phyloP scores from a whole-genome alignment of 2,888 invertebrate genomes.

The Lasioglossum pauxillum region DNA sequence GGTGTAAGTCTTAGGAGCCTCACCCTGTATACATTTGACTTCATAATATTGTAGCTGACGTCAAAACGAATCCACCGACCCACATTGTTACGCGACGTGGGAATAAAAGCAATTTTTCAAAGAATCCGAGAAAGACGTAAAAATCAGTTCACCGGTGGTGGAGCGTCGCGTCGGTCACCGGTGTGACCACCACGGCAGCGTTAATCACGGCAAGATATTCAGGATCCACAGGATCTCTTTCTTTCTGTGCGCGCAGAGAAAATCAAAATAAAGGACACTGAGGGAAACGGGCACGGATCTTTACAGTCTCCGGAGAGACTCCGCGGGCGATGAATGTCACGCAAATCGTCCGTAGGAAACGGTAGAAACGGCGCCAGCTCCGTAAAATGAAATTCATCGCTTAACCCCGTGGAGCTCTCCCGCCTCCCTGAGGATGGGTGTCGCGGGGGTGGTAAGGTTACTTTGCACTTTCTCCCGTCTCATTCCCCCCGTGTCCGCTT shows the following conservation, averaged over 20 bases:
- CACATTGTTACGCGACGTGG: too few species aligned
- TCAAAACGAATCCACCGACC: too few species aligned
- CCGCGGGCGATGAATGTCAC: slow-evolving; percentile 53
- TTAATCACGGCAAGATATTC: slow-evolving; percentile 1
- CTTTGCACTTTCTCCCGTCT: slow-evolving; percentile 51
- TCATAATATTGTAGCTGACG: too few species aligned
- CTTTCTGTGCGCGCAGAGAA: not conserved
- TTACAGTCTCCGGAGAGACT: slow-evolving; percentile 27
- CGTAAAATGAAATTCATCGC: slow-evolving; percentile 77
- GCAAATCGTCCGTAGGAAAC: slow-evolving; percentile 66
- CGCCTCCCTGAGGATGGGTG: not conserved
- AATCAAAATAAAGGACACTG: slow-evolving; percentile 58
- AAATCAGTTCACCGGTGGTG: too few species aligned
- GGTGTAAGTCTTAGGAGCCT: too few species aligned
- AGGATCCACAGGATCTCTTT: not conserved
- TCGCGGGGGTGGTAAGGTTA: slow-evolving; percentile 41
- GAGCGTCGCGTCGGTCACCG: not conserved
- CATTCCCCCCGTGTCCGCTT: slow-evolving; percentile 51
- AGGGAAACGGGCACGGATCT: slow-evolving; percentile 32
- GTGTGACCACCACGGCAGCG: not conserved
- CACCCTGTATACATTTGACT: too few species aligned
- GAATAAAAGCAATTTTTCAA: too few species aligned
- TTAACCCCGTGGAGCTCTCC: slow-evolving; percentile 62
- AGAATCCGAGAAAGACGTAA: too few species aligned
- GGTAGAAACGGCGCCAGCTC: slow-evolving; percentile 58